Conservation (phyloP, 2,113 vertebrate species). For the Chloroceryle aenea region DNA sequence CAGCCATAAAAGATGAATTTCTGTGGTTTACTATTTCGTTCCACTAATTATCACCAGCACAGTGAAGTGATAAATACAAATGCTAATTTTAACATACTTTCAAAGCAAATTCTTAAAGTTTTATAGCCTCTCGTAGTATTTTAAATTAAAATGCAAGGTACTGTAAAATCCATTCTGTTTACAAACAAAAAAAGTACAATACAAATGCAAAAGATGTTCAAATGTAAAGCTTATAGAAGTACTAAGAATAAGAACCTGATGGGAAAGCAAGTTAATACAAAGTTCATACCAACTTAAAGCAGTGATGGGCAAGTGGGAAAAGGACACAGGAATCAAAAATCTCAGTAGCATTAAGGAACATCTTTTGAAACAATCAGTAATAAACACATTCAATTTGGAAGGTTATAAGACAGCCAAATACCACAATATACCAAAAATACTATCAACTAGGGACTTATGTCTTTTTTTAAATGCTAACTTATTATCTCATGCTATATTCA, state of each 20-base stretch:
- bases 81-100: slow-evolving; percentile 71
- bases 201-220: neutral
- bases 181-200: slow-evolving; percentile 35
- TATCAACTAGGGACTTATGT: neutral
- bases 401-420: neutral
- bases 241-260: neutral
- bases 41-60: slow-evolving; percentile 66
- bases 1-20: slow-evolving; percentile 73
- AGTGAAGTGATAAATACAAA: slow-evolving; percentile 73
- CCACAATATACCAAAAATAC: neutral
- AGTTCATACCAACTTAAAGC: neutral
- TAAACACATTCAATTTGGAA: neutral
- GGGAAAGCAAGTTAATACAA: neutral
- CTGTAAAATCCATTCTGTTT: slow-evolving; percentile 53
- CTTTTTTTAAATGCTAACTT: neutral
- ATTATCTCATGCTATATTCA: neutral
- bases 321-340: neutral
- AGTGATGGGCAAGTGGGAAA: neutral
- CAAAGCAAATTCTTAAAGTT: slow-evolving; percentile 54
- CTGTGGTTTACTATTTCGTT: slow-evolving; percentile 63
- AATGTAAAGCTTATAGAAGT: slow-evolving; percentile 27
- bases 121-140: slow-evolving; percentile 22
- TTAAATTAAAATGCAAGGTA: slow-evolving; percentile 65
- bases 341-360: neutral
- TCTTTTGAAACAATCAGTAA: neutral